Base-by-base conservation (phyloP, 2,797 vertebrate genomes). In the Melanotaenia parkinsoni region DNA sequence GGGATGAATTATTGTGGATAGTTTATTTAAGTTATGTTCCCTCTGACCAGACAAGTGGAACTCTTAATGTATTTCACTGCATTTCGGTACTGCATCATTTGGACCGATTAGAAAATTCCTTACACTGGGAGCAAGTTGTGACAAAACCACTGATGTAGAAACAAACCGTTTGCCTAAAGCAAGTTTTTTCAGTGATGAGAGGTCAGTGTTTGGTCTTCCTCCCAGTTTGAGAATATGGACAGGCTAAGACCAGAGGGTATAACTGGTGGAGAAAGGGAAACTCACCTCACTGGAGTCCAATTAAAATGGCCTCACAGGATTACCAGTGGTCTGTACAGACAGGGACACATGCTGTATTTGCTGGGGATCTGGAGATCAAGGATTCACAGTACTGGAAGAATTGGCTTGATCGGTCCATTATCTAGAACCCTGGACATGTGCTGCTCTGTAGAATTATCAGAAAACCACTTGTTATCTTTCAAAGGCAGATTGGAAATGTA, bases 271-370 rank as follows among this genome's bases (percentile, higher is more conserved):
- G 51, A 67, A 74, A 68, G 61, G 64, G 37, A 83, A 74, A 70
- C 26, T 86, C 66, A 62, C 65, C 67, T 82, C 78, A 72, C 78
- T 74, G 64, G 71, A 82, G 82, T 76, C 89, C 88, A 93, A 91
- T 93, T 93, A 93, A 88, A 90, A 89, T 58, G 77, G 69, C 74
- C 89, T 80, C 77, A 72, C 28, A 75, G 80, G 79, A 79, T 73
- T 81, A 80, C 54, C 22, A 22, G 37, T 74, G 77, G 62, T 81
- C 68, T 79, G 70, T 58, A 47, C 64, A 56, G 76, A 70, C 71
- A 30, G 14, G 18, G 58, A 64, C 57, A 63, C 69, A 67, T 62
- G 43, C 51, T 69, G 54, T 75, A 35, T 62, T 66, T 82, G 56
- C 47, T 72, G 37, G 56, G 66, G 58, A 77, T 75, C 40, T 51